Conservation (phyloP, 2,797 vertebrate genomes). For the Chaunax sp. region DNA sequence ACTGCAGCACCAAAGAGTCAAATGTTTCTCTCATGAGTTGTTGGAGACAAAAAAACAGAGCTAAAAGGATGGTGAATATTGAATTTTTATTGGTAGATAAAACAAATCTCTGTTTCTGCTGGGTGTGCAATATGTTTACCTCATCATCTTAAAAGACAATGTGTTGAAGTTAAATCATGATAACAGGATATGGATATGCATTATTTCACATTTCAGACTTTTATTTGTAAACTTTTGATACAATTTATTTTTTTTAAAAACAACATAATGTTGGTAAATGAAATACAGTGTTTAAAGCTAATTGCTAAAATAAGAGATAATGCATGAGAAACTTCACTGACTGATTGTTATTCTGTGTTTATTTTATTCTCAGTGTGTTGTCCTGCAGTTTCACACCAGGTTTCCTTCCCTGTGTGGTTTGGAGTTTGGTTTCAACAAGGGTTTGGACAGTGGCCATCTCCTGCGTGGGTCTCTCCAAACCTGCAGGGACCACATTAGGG, state of each 20-base stretch:
- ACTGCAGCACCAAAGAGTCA: too few relatives aligned
- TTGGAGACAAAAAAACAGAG: neutral
- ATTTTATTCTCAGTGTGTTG: neutral
- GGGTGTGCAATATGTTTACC: neutral
- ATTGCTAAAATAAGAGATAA: neutral
- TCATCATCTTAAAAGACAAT: neutral
- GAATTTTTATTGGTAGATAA: neutral
- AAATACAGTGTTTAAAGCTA: too few relatives aligned
- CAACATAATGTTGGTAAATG: neutral
- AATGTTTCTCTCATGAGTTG: neutral
- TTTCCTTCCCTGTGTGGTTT: conserved; percentile 14
- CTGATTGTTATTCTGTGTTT: neutral
- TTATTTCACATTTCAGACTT: neutral
- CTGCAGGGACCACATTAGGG: conserved; percentile 11
- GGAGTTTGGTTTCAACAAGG: conserved; percentile 16
- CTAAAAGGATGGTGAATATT: neutral
- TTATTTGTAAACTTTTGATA: neutral
- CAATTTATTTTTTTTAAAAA: neutral
- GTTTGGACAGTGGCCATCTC: conserved; percentile 27
- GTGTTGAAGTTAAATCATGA: too few relatives aligned
- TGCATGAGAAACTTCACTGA: neutral
- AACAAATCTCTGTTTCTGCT: neutral
- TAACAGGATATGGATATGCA: neutral
- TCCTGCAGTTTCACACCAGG: conserved; percentile 12
- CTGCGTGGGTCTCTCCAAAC: conserved; percentile 19